Percentiles rank a stretch among this genome's conserved stretches.
These are phyloP conservation scores for Heteromurus nitidus DNA, from an alignment of 2,888 invertebrate species.

Conservation along the genomic window DNA sequence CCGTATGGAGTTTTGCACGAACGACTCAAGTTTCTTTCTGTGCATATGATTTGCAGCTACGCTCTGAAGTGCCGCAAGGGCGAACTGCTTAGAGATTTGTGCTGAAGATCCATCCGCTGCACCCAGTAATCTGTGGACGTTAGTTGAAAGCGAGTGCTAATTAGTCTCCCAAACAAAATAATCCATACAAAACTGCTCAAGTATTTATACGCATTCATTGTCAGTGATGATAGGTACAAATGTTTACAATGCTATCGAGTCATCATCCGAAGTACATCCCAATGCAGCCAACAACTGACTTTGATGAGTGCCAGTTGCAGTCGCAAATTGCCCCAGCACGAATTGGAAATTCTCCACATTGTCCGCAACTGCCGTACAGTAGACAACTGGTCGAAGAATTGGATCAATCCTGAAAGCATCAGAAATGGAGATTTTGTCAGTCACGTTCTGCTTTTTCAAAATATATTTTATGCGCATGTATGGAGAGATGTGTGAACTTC, in stretches of 20 bases:
- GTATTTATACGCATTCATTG: neutral
- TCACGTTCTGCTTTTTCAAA: too few relatives aligned
- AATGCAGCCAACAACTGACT: conserved; percentile 43
- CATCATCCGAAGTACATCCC: conserved; percentile 32
- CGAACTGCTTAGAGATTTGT: conserved; percentile 44
- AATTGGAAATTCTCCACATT: conserved; percentile 54
- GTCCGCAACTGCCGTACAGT: conserved; percentile 63
- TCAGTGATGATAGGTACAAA: neutral
- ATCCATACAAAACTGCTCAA: too few relatives aligned
- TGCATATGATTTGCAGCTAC: conserved; percentile 52
- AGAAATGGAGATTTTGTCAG: too few relatives aligned
- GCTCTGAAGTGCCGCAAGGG: conserved; percentile 47
- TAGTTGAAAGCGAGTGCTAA: neutral
- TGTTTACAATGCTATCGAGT: conserved; percentile 32
- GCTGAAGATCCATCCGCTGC: conserved; percentile 41
- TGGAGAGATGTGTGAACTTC: too few relatives aligned
- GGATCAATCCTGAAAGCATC: conserved; percentile 54
- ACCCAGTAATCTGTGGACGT: conserved; percentile 49
- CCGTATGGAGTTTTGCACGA: conserved; percentile 25
- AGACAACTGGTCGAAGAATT: conserved; percentile 47
- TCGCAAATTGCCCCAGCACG: conserved; percentile 40
- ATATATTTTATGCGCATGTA: too few relatives aligned
- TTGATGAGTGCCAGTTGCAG: conserved; percentile 19
- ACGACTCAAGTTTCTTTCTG: conserved; percentile 20
- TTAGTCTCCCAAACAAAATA: too few relatives aligned